Evolutionary conservation across 2,888 invertebrate species (phyloP), one percentile per base, ranked within the genome.

Genomic region (Lochmaea crataegi): DNA sequence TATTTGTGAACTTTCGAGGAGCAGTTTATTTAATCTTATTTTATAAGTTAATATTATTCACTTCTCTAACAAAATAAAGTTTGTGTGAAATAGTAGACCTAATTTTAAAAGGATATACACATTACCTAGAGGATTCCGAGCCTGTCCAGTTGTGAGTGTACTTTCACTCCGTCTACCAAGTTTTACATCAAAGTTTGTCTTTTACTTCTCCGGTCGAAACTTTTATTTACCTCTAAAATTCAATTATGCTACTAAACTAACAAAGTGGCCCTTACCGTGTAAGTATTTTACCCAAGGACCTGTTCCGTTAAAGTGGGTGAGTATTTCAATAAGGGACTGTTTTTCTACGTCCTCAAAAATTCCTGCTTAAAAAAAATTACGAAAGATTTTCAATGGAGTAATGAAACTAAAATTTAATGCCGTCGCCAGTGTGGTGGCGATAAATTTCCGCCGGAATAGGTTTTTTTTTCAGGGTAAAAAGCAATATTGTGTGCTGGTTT

Each of bases 401-500:
- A 69, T 63, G 69, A 69, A 69, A 61, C 63, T 69, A 45, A 69
- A 69, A 69, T 69, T 69, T 69, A 69, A 69, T 63, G 69, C 56
- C 57, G 69, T 58, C 41, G 67, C 58, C 58, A 58, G 58, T 67
- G 67, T 67, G 67, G 69, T 63, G 16, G 69, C 53, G 26, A 48
- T 69, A 69, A 63, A 69, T 69, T 69, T 69, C n/a, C 53, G 14
- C 14, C 22, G 69, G 61, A 63, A 69, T 16, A 61, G 69, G 63
- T 69, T 69, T 69, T 63, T 69, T 63, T 69, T 14, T 4, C 12
- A 14, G 14, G 14, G 48, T n/a, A 51, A 69, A 63, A 61, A 42
- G 69, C 56, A 69, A 69, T 69, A 69, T 69, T 69, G 63, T 69
- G 53, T 63, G 53, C 18, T 45, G 63, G 41, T 69, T 69, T 63